Conservation (phyloP, 1,140 invertebrate species). For the Rhagoletis pomonella region DNA sequence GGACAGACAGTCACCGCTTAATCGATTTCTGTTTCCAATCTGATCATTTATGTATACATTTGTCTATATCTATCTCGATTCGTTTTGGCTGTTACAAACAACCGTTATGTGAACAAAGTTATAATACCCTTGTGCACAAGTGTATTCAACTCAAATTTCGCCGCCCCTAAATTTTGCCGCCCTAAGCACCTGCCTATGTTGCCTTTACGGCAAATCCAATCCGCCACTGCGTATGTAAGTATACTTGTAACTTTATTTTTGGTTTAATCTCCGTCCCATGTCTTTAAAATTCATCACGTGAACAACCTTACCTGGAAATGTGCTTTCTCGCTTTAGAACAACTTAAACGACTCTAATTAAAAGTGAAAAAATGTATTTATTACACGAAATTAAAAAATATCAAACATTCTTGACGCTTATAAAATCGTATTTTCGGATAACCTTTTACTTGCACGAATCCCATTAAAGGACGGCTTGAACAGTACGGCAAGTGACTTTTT, state of each 20-base stretch:
- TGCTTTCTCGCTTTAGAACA: neutral
- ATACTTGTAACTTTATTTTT: neutral
- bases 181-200: too few species aligned
- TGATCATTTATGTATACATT: too few species aligned
- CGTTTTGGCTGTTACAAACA: too few species aligned
- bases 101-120: too few species aligned
- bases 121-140: too few species aligned
- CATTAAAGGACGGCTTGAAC: neutral
- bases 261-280: neutral
- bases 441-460: neutral
- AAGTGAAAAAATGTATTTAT: constrained; percentile 17
- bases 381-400: neutral
- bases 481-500: neutral
- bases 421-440: neutral
- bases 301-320: constrained; percentile 18
- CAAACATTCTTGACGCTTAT: neutral
- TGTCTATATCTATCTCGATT: too few species aligned
- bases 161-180: too few species aligned
- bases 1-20: too few species aligned
- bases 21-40: too few species aligned
- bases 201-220: too few species aligned
- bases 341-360: neutral
- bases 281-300: constrained; percentile 45
- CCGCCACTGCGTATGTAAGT: too few species aligned
- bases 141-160: too few species aligned